Evolutionary conservation across 2,113 vertebrate genomes (phyloP).

Genomic region (Pagrus major): DNA sequence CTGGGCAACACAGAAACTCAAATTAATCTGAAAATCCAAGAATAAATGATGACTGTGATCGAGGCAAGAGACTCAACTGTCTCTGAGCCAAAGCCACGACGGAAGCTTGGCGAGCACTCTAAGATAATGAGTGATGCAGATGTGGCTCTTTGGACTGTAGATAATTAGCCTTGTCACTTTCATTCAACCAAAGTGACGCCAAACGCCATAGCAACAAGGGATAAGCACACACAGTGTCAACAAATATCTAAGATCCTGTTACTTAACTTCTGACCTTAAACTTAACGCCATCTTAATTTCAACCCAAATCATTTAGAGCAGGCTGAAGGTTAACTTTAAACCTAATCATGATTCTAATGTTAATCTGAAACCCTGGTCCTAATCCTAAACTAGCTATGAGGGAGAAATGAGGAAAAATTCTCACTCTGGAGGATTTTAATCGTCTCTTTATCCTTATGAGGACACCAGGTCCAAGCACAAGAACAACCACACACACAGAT

Average conservation of each 20-base stretch:
- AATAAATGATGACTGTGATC: no score
- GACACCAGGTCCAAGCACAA: not conserved
- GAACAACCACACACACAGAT: not conserved
- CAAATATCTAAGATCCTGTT: no score
- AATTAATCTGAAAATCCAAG: not conserved
- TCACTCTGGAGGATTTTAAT: not conserved
- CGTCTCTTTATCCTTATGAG: not conserved
- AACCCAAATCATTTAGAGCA: not conserved
- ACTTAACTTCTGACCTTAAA: not conserved
- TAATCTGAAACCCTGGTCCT: conserved; percentile 3
- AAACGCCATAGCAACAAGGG: no score
- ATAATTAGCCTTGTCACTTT: not conserved
- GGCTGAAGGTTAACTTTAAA: not conserved
- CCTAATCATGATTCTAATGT: conserved; percentile 24
- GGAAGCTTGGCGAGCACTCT: not conserved
- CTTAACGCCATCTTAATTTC: not conserved
- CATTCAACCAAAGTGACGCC: no score
- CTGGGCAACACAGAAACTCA: no score
- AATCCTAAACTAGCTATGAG: conserved; percentile 28
- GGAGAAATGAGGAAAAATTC: not conserved
- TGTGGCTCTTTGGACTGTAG: not conserved
- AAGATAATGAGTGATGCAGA: no score
- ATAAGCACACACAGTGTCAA: not conserved
- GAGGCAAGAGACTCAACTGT: no score
- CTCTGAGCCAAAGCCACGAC: no score